Evolutionary conservation across 2,113 vertebrate genomes (phyloP).

Genomic region (Microtus montanus): DNA sequence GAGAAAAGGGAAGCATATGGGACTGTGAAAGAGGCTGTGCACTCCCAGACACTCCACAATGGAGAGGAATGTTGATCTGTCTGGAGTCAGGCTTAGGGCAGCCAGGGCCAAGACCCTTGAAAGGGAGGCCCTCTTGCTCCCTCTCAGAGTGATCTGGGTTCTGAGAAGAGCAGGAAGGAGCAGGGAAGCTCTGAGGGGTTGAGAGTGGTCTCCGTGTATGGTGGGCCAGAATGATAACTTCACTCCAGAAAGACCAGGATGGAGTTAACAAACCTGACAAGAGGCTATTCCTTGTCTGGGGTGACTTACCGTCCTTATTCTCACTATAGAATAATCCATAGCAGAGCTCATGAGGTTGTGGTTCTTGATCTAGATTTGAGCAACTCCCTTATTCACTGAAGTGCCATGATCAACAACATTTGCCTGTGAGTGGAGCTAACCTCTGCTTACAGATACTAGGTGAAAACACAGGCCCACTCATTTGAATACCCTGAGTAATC

Average conservation of each 20-base stretch:
- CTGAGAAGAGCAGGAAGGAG: neutral
- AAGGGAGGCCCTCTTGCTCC: neutral
- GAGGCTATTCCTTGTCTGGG: neutral
- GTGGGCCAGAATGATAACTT: neutral
- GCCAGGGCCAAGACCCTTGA: neutral
- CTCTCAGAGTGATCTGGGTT: neutral
- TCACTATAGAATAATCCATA: neutral
- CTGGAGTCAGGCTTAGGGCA: neutral
- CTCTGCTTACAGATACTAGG: neutral
- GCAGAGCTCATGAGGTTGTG: neutral
- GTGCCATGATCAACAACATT: neutral
- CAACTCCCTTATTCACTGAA: neutral
- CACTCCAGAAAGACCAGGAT: neutral
- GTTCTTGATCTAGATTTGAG: constrained; percentile 8
- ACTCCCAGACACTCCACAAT: neutral
- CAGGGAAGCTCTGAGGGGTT: neutral
- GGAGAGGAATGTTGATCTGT: neutral
- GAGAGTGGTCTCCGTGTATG: neutral
- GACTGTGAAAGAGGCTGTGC: neutral
- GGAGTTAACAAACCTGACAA: neutral
- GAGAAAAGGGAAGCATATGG: neutral
- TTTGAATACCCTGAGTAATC: neutral
- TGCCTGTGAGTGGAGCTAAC: neutral
- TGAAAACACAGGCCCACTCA: neutral
- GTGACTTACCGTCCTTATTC: neutral